Conservation (phyloP, 2,888 invertebrate species). For the Eugnorisma glareosa region DNA sequence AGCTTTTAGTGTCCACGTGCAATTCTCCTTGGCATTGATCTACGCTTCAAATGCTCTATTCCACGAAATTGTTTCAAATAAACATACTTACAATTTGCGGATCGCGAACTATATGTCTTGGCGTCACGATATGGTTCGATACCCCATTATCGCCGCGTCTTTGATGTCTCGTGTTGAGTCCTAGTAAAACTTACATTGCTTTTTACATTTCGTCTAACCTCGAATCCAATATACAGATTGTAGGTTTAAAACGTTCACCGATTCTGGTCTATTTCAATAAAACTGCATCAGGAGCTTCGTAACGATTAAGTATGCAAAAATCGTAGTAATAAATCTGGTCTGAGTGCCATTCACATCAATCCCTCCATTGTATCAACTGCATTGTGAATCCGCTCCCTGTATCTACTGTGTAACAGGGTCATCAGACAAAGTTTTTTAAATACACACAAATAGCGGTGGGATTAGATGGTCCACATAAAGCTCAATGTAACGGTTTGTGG, state of each 20-base stretch:
- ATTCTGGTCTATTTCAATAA: constrained; percentile 1
- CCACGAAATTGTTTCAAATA: constrained; percentile 48
- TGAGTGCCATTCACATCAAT: constrained; percentile 75
- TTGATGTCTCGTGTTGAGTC: constrained; percentile 19
- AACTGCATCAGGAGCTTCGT: not conserved
- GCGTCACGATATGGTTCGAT: constrained; percentile 14
- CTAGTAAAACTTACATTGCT: constrained; percentile 23
- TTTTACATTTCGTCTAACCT: not conserved
- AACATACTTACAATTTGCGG: constrained; percentile 43
- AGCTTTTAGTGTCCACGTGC: constrained; percentile 59
- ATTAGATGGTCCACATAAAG: constrained; percentile 61
- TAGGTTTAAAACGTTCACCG: not conserved
- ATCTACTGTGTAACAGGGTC: constrained; percentile 69
- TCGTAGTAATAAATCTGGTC: constrained; percentile 72
- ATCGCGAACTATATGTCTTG: constrained; percentile 33
- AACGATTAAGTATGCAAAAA: constrained; percentile 31
- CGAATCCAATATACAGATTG: not conserved
- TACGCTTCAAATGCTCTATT: constrained; percentile 48
- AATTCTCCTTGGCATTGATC: constrained; percentile 61
- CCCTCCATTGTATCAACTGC: constrained; percentile 74
- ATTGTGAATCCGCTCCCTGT: constrained; percentile 67
- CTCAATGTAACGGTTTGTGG: constrained; percentile 61
- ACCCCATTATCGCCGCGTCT: constrained; percentile 7
- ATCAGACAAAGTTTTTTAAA: constrained; percentile 61
- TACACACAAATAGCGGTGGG: constrained; percentile 63